Conservation (phyloP, 2,797 vertebrate genomes). For the Arctocebus calabarensis region DNA sequence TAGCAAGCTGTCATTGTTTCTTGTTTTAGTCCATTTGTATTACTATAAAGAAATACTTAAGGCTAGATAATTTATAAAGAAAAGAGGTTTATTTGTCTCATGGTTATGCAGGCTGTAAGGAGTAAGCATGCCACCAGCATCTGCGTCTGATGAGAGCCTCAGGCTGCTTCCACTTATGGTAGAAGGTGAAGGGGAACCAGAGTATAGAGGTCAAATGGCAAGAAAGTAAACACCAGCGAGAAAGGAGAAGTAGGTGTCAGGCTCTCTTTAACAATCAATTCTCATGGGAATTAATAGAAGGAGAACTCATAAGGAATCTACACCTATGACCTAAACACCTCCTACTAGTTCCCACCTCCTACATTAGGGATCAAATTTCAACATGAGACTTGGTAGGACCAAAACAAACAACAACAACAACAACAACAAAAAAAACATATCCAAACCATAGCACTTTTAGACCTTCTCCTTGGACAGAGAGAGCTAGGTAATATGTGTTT, state of each 20-base stretch:
- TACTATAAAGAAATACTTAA: not conserved
- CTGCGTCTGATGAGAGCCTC: not conserved
- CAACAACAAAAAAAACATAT: no score
- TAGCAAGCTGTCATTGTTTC: slow-evolving; percentile 1
- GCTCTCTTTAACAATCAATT: not conserved
- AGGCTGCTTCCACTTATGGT: not conserved
- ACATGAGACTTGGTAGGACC: not conserved
- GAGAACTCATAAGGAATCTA: not conserved
- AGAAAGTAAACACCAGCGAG: not conserved
- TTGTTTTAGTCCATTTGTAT: not conserved
- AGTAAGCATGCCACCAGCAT: not conserved
- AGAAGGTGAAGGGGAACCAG: not conserved
- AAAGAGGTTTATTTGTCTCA: not conserved
- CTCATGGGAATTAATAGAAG: not conserved
- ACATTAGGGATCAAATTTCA: not conserved
- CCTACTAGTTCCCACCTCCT: not conserved
- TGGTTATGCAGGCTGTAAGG: not conserved
- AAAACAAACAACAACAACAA: no score
- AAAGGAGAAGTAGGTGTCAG: not conserved
- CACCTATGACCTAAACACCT: not conserved
- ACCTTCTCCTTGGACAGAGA: slow-evolving; percentile 22
- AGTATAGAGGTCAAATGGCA: not conserved
- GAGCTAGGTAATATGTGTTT: not conserved
- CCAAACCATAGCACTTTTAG: not conserved
- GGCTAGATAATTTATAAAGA: not conserved